Evolutionary conservation across 2,888 invertebrate species (phyloP).

Genomic region (Phengaris alcon): DNA sequence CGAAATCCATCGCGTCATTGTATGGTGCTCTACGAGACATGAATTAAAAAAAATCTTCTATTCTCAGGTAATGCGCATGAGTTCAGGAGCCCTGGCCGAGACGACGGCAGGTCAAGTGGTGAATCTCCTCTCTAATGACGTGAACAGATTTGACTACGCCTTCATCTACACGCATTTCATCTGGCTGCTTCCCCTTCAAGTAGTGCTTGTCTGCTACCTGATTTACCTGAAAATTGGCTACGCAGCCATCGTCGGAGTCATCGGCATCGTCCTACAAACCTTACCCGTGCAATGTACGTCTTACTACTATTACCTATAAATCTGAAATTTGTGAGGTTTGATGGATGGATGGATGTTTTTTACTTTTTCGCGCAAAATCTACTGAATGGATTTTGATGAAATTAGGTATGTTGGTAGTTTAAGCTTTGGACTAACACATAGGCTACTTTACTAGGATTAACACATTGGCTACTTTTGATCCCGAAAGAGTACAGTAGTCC

Average conservation of each 20-base stretch:
- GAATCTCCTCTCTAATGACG: constrained; percentile 96
- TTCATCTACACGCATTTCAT: constrained; percentile 91
- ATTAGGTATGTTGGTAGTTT: no score
- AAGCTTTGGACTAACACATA: no score
- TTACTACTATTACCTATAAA: no score
- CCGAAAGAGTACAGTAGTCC: no score
- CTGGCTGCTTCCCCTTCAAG: constrained; percentile 90
- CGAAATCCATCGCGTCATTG: no score
- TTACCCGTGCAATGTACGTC: constrained; percentile 89
- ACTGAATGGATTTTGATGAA: no score
- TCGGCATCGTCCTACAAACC: constrained; percentile 86
- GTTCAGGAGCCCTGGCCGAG: constrained; percentile 90
- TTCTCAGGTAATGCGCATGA: constrained; percentile 81
- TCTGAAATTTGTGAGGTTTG: no score
- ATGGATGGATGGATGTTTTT: no score
- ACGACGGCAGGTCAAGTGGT: constrained; percentile 94
- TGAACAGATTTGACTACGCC: constrained; percentile 93
- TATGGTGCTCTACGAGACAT: no score
- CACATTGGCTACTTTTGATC: no score
- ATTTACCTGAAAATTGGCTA: constrained; percentile 87
- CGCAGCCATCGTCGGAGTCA: constrained; percentile 87
- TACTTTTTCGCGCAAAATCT: no score
- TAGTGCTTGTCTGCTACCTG: constrained; percentile 84
- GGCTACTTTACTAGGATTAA: no score
- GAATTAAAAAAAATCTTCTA: neutral